phyloP scores from a whole-genome alignment of 2,797 vertebrate species.

The Propithecus deckenii region DNA sequence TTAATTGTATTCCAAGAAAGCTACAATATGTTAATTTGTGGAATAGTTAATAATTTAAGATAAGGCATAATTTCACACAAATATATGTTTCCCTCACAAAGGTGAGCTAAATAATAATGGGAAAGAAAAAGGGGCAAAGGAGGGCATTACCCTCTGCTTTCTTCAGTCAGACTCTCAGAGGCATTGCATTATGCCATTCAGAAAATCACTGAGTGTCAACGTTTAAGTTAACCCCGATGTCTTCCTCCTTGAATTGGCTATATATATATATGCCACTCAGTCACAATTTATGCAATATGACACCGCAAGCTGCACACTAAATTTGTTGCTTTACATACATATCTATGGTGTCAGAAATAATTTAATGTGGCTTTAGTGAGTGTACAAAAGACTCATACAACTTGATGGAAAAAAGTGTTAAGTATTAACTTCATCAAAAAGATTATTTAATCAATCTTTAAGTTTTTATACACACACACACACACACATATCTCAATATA shows the following conservation, averaged over 20 bases:
- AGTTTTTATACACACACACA: neutral
- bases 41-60: constrained; percentile 6
- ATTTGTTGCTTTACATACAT: neutral
- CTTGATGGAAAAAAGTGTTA: neutral
- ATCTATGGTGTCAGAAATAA: neutral
- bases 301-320: neutral
- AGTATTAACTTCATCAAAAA: neutral
- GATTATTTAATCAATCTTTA: neutral
- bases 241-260: neutral
- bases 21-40: neutral
- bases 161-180: neutral
- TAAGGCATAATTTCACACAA: constrained; percentile 22
- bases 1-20: neutral
- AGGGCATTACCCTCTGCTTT: neutral
- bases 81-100: neutral
- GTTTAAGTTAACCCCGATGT: neutral
- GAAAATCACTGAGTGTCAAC: neutral
- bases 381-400: neutral
- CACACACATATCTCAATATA: neutral
- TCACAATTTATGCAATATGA: neutral
- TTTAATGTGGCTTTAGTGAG: neutral
- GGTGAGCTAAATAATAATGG: neutral
- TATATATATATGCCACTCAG: neutral
- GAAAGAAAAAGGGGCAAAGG: neutral
- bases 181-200: neutral